These are phyloP conservation scores for Gnatocerus cornutus DNA, from an alignment of 2,888 invertebrate species.

Conservation along the genomic window DNA sequence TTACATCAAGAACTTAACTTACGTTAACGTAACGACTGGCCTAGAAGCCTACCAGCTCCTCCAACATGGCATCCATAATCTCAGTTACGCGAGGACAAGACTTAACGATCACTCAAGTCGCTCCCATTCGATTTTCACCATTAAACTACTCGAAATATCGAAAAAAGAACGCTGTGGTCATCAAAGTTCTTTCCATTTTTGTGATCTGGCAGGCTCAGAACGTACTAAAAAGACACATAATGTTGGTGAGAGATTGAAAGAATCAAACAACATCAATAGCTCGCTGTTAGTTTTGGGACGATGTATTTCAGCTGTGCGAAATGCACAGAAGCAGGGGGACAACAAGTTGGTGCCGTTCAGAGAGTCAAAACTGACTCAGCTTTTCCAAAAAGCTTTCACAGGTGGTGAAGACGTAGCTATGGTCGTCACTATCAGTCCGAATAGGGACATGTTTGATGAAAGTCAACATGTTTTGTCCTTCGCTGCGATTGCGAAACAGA, in stretches of 20 bases:
- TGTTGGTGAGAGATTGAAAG: conserved; percentile 82
- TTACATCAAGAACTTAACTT: too few species aligned
- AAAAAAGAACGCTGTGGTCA: conserved; percentile 62
- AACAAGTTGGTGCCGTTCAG: conserved; percentile 77
- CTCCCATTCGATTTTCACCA: conserved; percentile 91
- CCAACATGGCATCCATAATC: conserved; percentile 83
- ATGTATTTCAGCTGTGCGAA: conserved; percentile 78
- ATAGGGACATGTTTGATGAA: conserved; percentile 84
- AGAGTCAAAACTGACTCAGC: conserved; percentile 92
- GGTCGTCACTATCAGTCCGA: conserved; percentile 90
- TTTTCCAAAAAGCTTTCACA: too few species aligned
- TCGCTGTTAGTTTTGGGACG: conserved; percentile 89
- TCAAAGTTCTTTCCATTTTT: conserved; percentile 79
- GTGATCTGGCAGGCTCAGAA: conserved; percentile 95
- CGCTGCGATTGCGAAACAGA: conserved; percentile 84
- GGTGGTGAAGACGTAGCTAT: conserved; percentile 81
- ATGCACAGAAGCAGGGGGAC: conserved; percentile 54
- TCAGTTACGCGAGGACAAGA: conserved; percentile 84
- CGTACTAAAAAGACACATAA: conserved; percentile 83
- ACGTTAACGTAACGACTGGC: conserved; percentile 72
- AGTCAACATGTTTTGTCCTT: conserved; percentile 87
- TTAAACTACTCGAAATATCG: conserved; percentile 80
- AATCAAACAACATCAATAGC: conserved; percentile 91
- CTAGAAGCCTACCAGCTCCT: conserved; percentile 88
- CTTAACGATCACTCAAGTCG: conserved; percentile 89